Base-by-base conservation (phyloP, 2,888 invertebrate genomes). In the Sclerodermus sp. region DNA sequence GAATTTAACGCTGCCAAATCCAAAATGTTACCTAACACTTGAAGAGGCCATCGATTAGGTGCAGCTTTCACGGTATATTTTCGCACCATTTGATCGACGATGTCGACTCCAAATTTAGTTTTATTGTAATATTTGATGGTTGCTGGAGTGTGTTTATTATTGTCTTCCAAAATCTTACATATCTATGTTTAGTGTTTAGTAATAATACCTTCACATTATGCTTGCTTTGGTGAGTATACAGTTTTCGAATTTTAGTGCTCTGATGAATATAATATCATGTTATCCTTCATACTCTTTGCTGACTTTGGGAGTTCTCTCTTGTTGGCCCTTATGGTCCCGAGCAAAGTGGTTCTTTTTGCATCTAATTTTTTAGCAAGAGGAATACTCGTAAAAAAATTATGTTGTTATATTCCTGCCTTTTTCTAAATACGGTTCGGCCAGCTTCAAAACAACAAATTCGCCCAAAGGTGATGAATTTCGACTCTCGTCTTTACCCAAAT, bases 11-110 rank as follows among this genome's bases (percentile, higher is more conserved):
- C 62, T 13, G 58, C 55, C 15, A 58, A 49, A 57, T 60, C 51
- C 38, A 55, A 49, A 43, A 58, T 55, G 47, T 62, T 62, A 37
- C 38, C 58, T 55, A 58, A 57, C 37, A 57, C 37, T 46, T 54
- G 59, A 10, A 59, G 42, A 9, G 58, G 56, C 56, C 58, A 58
- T 51, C 53, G 55, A 17, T 57, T 39, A 42, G 57, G 62, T 41
- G 51, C 54, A 34, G 58, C 53, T 61, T 68, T 67, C 17, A 57
- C 57, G 9, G 52, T 63, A 58, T 64, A 67, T 60, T 65, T 67
- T 51, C 62, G 51, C 23, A 63, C 62, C 62, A 70, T 67, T 60
- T 69, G 64, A 51, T 66, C 62, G 5, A 55, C 48, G 32, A 64
- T 39, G 53, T 59, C 57, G 17, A 62, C 60, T 15, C 58, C 60